phyloP scores from a whole-genome alignment of 2,113 vertebrate species.

The Rhinichthys klamathensis region DNA sequence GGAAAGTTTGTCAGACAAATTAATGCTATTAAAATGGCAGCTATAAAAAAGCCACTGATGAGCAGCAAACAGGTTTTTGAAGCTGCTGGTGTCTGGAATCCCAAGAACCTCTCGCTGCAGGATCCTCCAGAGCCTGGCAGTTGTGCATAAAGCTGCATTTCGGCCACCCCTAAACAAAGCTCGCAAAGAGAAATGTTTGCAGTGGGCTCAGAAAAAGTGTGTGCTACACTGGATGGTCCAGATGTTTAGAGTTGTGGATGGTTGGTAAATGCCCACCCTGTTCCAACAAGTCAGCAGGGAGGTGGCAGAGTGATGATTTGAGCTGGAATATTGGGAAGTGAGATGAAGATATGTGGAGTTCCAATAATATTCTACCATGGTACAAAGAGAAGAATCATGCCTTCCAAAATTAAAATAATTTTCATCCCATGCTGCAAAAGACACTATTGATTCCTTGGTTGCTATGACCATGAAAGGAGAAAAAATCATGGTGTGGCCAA shows the following conservation, averaged over 20 bases:
- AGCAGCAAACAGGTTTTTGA: constrained; percentile 43
- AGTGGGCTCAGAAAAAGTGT: constrained; percentile 22
- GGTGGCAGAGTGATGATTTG: not conserved
- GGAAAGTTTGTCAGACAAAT: not conserved
- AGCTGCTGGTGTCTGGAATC: not conserved
- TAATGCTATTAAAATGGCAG: constrained; percentile 1
- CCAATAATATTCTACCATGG: not conserved
- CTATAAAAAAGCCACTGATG: not conserved
- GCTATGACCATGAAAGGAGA: not conserved
- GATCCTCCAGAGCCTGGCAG: not conserved
- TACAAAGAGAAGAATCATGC: not conserved
- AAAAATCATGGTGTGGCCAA: constrained; percentile 5
- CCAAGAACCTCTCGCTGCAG: not conserved
- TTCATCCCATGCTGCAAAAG: not conserved
- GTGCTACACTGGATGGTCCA: not conserved
- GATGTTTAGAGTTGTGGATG: not conserved
- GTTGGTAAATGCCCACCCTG: not conserved
- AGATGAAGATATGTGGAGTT: not conserved
- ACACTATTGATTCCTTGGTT: not conserved
- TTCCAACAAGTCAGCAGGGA: constrained; percentile 6
- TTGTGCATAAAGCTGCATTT: constrained; percentile 16
- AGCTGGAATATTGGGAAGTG: not conserved
- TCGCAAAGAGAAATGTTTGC: constrained; percentile 52
- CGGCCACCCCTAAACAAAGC: constrained; percentile 18
- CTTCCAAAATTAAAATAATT: not conserved